These are phyloP conservation scores for Polypedilum pembai DNA, from an alignment of 1,140 invertebrate genomes.

Conservation along the genomic window DNA sequence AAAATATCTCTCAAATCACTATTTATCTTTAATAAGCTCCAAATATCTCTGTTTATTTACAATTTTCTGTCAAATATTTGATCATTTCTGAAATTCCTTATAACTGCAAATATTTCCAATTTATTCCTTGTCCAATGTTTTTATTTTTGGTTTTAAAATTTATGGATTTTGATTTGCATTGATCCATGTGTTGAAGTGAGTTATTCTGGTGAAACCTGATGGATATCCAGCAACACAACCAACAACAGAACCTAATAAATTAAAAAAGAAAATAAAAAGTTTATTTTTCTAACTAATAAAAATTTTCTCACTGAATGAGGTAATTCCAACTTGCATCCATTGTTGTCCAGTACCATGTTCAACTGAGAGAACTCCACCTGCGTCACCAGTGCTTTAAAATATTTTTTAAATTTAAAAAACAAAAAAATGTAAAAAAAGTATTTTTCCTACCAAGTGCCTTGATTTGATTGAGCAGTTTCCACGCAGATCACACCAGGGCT, in stretches of 20 bases:
- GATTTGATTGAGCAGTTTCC: background rate
- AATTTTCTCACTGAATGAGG: constrained; percentile 43
- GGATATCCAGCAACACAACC: constrained; percentile 43
- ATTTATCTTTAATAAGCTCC: too few species aligned
- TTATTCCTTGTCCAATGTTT: too few species aligned
- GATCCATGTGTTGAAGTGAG: constrained; percentile 39
- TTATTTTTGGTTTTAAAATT: too few species aligned
- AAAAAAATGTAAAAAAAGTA: background rate
- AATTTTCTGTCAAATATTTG: too few species aligned
- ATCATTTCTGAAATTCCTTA: too few species aligned
- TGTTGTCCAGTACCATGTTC: background rate
- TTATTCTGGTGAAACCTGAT: constrained; percentile 43
- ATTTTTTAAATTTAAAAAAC: background rate
- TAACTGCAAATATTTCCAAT: too few species aligned
- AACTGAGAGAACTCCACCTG: background rate
- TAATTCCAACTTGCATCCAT: constrained; percentile 38
- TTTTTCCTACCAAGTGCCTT: background rate
- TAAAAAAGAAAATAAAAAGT: too few species aligned
- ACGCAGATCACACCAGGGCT: background rate
- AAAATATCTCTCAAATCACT: too few species aligned
- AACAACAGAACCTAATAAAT: too few species aligned
- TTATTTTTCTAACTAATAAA: too few species aligned
- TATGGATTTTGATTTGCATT: background rate
- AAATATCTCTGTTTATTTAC: too few species aligned
- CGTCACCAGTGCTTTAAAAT: background rate